Evolutionary conservation across 2,888 invertebrate genomes (phyloP).

Genomic region (Parnassius apollo): DNA sequence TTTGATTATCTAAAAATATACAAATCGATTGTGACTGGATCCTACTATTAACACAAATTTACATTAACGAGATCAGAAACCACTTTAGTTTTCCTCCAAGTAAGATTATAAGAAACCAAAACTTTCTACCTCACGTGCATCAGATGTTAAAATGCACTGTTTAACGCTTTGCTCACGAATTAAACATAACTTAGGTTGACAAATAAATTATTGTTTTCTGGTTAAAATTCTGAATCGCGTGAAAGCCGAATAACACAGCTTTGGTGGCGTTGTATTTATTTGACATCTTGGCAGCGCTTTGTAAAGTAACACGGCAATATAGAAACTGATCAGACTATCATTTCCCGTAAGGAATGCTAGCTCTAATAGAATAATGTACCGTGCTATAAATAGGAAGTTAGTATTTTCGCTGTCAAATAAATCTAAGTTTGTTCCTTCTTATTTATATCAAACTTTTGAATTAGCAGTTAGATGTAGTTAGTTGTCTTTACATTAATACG

Average conservation of each 20-base stretch:
- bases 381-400: constrained; percentile 13
- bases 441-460: no score
- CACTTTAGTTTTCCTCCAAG: constrained; percentile 5
- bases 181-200: constrained; percentile 24
- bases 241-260: constrained; percentile 19
- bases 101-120: constrained; percentile 12
- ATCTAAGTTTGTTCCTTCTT: no score
- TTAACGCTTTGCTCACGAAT: constrained; percentile 16
- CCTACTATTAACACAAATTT: constrained; percentile 21
- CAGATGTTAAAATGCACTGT: constrained; percentile 18
- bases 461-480: no score
- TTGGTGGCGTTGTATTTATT: constrained; percentile 25
- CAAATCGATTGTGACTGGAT: constrained; percentile 11
- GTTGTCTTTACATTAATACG: no score
- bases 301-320: constrained; percentile 3
- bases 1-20: constrained; percentile 20
- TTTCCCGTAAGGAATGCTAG: constrained; percentile 2
- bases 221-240: constrained; percentile 25
- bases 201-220: constrained; percentile 23
- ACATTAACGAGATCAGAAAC: constrained; percentile 19
- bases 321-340: constrained; percentile 15
- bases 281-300: constrained; percentile 23
- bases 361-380: constrained; percentile 11
- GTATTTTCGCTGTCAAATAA: background rate
- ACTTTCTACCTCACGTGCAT: constrained; percentile 21